These are phyloP conservation scores for Gallinago solitaria DNA, from an alignment of 2,797 vertebrate species.

Conservation along the genomic window DNA sequence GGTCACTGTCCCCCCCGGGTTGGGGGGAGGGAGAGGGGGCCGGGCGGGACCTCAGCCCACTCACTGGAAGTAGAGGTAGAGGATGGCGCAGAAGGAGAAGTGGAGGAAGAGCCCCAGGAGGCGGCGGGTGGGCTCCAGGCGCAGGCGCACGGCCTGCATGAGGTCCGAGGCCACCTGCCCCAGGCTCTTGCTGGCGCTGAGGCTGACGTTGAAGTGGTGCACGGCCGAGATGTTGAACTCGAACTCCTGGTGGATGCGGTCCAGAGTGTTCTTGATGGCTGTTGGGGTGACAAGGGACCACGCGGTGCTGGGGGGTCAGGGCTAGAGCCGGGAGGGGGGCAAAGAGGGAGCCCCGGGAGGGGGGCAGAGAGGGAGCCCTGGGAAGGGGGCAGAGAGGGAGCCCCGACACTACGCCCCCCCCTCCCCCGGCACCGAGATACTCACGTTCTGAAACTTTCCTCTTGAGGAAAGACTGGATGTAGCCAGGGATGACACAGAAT, in stretches of 20 bases:
- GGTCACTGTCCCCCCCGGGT: accelerated
- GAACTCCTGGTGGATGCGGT: slow-evolving; percentile 82
- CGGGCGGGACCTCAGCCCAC: not conserved
- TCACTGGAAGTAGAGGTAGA: slow-evolving; percentile 81
- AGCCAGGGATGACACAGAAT: slow-evolving; percentile 69
- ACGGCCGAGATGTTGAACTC: slow-evolving; percentile 85
- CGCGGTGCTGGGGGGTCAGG: slow-evolving; percentile 16
- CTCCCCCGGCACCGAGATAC: accelerated
- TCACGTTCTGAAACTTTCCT: slow-evolving; percentile 35
- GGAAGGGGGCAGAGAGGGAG: accelerated
- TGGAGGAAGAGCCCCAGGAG: slow-evolving; percentile 72
- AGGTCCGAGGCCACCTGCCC: slow-evolving; percentile 81
- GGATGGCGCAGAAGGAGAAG: slow-evolving; percentile 72
- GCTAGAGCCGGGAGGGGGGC: accelerated
- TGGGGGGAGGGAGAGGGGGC: too few species aligned
- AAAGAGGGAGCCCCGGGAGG: too few species aligned
- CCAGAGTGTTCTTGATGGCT: slow-evolving; percentile 77
- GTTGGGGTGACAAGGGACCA: not conserved
- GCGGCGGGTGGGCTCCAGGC: slow-evolving; percentile 54
- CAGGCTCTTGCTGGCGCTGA: slow-evolving; percentile 81
- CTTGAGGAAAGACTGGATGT: slow-evolving; percentile 58
- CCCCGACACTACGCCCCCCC: not conserved
- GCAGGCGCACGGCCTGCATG: slow-evolving; percentile 72
- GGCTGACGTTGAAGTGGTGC: slow-evolving; percentile 72
- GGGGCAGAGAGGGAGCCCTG: accelerated